Evolutionary conservation across 2,113 vertebrate genomes (phyloP), one percentile per base, ranked within the genome.

Genomic region (Phyllostomus hastatus): DNA sequence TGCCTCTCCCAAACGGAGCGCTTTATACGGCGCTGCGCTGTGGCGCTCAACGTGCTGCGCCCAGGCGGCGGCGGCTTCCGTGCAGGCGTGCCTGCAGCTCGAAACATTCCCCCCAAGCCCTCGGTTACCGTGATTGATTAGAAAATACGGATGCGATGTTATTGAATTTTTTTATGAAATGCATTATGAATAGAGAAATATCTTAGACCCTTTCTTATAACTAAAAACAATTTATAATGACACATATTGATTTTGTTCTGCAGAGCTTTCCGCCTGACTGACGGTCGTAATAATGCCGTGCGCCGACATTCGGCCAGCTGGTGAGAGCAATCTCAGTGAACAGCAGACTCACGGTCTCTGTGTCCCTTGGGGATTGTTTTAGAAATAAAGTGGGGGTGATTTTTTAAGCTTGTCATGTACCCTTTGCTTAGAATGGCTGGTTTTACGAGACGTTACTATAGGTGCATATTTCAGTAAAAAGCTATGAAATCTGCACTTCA

Each of bases 211-310:
- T 17, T 87, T 75, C 54, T 88, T 48, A 76, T 26, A 41, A 64
- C 33, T 43, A 59, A 95, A 82, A 94, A 5, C 33, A 61, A 41
- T 86, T 69, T 69, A 31, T 50, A 35, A 33, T 59, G 73, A 80
- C 50, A 70, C 7, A 35, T 59, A 72, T 5, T 57, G 89, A 73
- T 86, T 94, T 88, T 82, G 12, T 82, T 95, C 59, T 84, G 41
- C 28, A 59, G 76, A 73, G 82, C 22, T 86, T 82, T 94, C 66
- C 43, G 26, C 61, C 73, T 92, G 85, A 12, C 52, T 90, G 50
- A 26, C 31, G 22, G 1, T 48, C 86, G 43, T 48, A 61, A 85
- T 90, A 20, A 67, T 6, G n/a, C 33, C 7, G 41, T 28, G 78
- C 76, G 7, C 31, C 24, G 50, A 35, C 46, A 6, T 24, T 69